Evolutionary conservation across 2,888 invertebrate genomes (phyloP).

Genomic region (Dasysyrphus albostriatus): DNA sequence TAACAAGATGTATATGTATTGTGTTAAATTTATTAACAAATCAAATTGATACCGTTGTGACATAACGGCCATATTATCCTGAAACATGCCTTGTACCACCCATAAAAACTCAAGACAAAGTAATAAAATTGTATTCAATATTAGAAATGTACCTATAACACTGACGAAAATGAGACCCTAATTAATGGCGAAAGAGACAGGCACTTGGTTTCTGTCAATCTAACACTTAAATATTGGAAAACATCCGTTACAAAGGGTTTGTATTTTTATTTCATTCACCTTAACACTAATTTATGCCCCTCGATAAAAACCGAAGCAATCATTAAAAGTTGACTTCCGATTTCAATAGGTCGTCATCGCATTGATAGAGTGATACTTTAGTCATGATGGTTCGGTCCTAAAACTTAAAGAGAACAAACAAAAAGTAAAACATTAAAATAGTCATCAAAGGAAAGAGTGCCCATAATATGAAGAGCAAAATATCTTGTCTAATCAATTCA

Average conservation of each 20-base stretch:
- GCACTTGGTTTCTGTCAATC: constrained; percentile 10
- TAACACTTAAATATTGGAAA: constrained; percentile 33
- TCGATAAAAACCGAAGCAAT: constrained; percentile 45
- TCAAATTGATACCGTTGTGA: constrained; percentile 16
- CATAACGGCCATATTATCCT: neutral
- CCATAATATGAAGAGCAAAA: constrained; percentile 29
- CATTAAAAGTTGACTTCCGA: constrained; percentile 52
- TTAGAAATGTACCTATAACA: neutral
- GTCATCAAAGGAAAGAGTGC: constrained; percentile 31
- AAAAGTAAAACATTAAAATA: constrained; percentile 21
- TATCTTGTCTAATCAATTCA: constrained; percentile 34
- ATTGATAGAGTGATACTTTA: neutral
- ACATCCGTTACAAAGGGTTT: constrained; percentile 44
- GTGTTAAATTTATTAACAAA: constrained; percentile 18
- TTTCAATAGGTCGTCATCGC: constrained; percentile 17
- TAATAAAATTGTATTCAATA: constrained; percentile 18
- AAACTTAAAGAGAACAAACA: constrained; percentile 7
- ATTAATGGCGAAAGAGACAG: constrained; percentile 23
- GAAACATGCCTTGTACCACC: constrained; percentile 21
- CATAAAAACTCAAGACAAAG: constrained; percentile 19
- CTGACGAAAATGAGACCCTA: constrained; percentile 30
- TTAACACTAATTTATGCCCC: constrained; percentile 33
- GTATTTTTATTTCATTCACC: neutral
- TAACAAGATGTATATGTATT: neutral
- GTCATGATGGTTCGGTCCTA: constrained; percentile 9